Conservation (phyloP, 2,113 vertebrate species). For the Pardalotus punctatus region DNA sequence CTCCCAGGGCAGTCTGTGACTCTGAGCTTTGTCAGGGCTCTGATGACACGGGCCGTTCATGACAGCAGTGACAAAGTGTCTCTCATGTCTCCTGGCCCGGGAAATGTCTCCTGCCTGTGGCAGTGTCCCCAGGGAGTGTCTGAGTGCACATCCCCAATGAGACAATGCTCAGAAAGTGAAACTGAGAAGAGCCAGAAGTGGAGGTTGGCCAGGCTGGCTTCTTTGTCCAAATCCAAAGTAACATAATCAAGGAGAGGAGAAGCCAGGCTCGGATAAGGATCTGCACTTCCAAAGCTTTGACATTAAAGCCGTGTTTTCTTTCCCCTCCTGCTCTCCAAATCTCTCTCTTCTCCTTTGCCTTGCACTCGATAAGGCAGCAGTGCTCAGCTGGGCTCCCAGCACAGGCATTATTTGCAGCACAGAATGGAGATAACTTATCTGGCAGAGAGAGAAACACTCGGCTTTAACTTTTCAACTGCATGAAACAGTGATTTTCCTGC, state of each 20-base stretch:
- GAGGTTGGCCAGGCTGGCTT: neutral
- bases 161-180: neutral
- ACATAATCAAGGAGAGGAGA: slow-evolving; percentile 24
- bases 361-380: slow-evolving; percentile 5
- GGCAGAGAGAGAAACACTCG: neutral
- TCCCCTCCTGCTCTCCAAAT: slow-evolving; percentile 18
- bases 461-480: slow-evolving; percentile 34
- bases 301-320: slow-evolving; percentile 44
- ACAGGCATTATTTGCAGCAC: slow-evolving; percentile 30
- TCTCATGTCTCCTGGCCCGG: neutral
- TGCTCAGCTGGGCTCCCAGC: neutral
- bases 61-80: neutral
- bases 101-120: neutral
- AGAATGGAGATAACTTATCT: neutral
- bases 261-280: slow-evolving; percentile 38
- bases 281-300: slow-evolving; percentile 33
- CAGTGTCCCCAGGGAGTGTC: neutral
- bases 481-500: slow-evolving; percentile 4
- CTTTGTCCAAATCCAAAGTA: slow-evolving; percentile 19
- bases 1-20: neutral
- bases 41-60: neutral
- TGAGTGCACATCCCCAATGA: neutral
- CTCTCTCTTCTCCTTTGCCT: slow-evolving; percentile 5
- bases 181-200: neutral
- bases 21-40: neutral